A percentile compares a stretch with the other conserved stretches of the same genome.
Evolutionary conservation across 2,797 vertebrate species (phyloP).

Genomic region (Cryptoprocta ferox): DNA sequence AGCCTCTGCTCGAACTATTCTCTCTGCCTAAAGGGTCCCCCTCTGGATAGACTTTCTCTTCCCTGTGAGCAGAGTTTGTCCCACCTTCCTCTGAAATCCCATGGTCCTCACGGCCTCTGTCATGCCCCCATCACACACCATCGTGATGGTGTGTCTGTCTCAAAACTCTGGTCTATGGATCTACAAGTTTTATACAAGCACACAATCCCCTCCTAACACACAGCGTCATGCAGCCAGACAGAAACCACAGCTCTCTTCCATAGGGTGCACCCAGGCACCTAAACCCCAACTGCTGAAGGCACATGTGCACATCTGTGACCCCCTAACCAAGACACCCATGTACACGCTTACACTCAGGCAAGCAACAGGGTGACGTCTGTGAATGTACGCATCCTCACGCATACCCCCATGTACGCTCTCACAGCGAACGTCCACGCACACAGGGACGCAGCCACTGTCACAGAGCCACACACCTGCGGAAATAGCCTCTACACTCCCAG

Average conservation of each 20-base stretch:
- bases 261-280: not conserved
- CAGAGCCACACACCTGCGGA: not conserved
- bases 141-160: not conserved
- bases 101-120: not conserved
- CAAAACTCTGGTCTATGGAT: not conserved
- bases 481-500: not conserved
- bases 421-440: not conserved
- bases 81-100: not conserved
- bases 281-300: not conserved
- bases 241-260: not conserved
- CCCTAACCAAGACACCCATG: not conserved
- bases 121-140: not conserved
- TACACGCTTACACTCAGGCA: not conserved
- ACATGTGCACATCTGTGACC: not conserved
- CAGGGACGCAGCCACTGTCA: not conserved
- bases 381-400: not conserved
- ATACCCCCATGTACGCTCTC: not conserved
- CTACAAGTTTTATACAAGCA: not conserved
- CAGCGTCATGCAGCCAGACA: not conserved
- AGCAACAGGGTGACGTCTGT: not conserved
- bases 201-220: not conserved
- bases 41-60: not conserved
- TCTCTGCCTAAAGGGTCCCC: not conserved
- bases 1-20: not conserved
- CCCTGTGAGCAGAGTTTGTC: not conserved